Base-by-base conservation (phyloP, 2,888 invertebrate species). In the Chrysolina oricalcia region DNA sequence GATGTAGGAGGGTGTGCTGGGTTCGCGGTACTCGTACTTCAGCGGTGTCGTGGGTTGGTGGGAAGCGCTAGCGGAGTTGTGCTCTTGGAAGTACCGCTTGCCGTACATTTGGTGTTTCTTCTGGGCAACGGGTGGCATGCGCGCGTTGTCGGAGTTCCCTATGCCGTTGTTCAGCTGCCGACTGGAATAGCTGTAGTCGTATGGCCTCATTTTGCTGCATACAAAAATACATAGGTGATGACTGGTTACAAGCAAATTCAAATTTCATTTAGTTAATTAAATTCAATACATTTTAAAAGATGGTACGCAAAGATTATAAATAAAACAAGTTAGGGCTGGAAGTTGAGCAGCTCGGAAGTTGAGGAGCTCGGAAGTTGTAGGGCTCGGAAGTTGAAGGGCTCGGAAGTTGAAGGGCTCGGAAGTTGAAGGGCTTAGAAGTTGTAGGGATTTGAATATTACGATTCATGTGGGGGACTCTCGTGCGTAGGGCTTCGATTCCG, bases 51-150 rank as follows among this genome's bases (percentile, higher is more conserved):
- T 85, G 2, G 87, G 83, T 35, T 84, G 84, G 64, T 86, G 87
- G 43, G 81, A 76, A 65, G 83, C 75, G 64, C 77, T 81, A 19
- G 80, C 77, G 15, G 81, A 78, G 65, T 74, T 80, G 67, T 80
- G 80, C 21, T 79, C 79, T 70, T 80, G 79, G 68, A 80, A 80
- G 89, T 94, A 95, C 81, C 97, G 89, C 87, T 97, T 96, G 9
- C 96, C 97, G 86, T 96, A 97, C 94, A 97, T 94, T 84, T 97
- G 97, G 86, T 97, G 96, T 87, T 97, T 97, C 90, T 97, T 97
- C 88, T 97, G 96, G 0, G 94, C 94, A 62, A 94, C 93, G 13
- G 92, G 91, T 43, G 93, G 92, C 80, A 92, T 90, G 48, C 92
- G 90, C 2, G 90, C 89, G 15, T 89, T 87, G 80, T 92, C 91